A percentile compares a stretch with the other conserved stretches of the same genome.
phyloP scores from a whole-genome alignment of 1,140 invertebrate genomes.

The Coenobita brevimanus region DNA sequence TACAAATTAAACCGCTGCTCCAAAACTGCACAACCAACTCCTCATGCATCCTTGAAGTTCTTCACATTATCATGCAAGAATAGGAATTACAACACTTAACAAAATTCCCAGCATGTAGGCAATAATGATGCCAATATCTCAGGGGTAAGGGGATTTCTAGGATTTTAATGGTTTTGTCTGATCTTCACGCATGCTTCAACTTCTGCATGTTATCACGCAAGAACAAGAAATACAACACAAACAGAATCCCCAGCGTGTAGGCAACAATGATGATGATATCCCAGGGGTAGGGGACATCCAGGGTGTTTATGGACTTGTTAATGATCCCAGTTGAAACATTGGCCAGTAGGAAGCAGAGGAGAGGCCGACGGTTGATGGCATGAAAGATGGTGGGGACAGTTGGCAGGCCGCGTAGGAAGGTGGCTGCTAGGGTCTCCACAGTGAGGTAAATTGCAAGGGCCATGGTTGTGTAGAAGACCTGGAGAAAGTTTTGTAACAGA shows the following conservation, averaged over 20 bases:
- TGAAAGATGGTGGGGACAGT: constrained; percentile 13
- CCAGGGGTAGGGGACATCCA: constrained; percentile 14
- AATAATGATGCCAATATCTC: no score
- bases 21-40: no score
- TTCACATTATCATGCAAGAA: no score
- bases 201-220: background rate
- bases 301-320: constrained; percentile 46
- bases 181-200: no score
- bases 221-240: constrained; percentile 15
- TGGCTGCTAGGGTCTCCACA: background rate
- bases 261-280: constrained; percentile 28
- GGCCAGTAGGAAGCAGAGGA: constrained; percentile 36
- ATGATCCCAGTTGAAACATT: constrained; percentile 41
- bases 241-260: background rate
- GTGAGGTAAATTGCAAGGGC: constrained; percentile 20
- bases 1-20: no score
- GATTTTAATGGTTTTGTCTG: background rate
- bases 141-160: no score
- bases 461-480: constrained; percentile 29
- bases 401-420: background rate
- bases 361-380: constrained; percentile 35
- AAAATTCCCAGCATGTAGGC: no score
- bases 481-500: background rate
- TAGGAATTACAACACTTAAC: no score
- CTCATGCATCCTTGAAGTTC: no score